Percentiles rank a stretch among this genome's conserved stretches.
Evolutionary conservation across 2,113 vertebrate genomes (phyloP).

Genomic region (Phaethon lepturus): DNA sequence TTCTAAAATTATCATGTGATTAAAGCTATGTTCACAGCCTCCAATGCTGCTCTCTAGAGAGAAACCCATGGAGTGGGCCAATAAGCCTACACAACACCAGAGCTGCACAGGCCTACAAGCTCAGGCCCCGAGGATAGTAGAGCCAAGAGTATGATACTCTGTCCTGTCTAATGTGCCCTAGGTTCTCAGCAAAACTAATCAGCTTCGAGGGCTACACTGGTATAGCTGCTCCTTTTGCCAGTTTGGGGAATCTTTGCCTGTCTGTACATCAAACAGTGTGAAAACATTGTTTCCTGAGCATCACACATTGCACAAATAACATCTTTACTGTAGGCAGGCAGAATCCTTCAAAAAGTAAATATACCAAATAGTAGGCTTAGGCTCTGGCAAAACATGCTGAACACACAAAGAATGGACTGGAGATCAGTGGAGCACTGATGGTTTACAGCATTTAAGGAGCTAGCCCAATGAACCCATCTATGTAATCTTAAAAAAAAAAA

Average conservation of each 20-base stretch:
- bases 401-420: not conserved
- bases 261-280: not conserved
- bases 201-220: not conserved
- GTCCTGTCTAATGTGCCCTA: not conserved
- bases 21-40: not conserved
- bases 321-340: not conserved
- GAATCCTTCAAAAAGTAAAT: not conserved
- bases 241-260: not conserved
- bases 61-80: not conserved
- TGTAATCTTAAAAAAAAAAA: not conserved
- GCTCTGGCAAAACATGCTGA: not conserved
- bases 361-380: not conserved
- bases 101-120: not conserved
- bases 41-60: not conserved
- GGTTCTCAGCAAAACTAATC: not conserved
- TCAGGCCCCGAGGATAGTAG: not conserved
- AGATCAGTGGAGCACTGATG: not conserved
- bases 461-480: not conserved
- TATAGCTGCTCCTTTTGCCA: not conserved
- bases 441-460: not conserved
- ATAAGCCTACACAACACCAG: not conserved
- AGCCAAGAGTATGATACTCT: not conserved
- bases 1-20: not conserved
- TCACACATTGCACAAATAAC: not conserved
- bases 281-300: not conserved